Percentiles rank a stretch among this genome's conserved stretches.
Evolutionary conservation across 2,797 vertebrate genomes (phyloP).

Genomic region (Melopsittacus undulatus): DNA sequence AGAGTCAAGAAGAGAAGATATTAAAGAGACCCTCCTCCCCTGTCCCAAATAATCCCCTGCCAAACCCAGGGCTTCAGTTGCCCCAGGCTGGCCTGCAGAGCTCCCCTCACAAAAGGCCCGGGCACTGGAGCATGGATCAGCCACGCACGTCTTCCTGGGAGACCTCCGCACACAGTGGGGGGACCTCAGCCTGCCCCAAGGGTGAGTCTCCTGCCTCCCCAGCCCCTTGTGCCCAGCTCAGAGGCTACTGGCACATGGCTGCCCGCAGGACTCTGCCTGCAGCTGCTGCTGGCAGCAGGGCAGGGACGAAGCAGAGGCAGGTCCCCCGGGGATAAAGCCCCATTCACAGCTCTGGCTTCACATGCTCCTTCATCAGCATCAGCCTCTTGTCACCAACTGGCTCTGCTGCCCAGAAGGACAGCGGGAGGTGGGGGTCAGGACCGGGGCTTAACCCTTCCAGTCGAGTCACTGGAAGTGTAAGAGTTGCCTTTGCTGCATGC

Average conservation of each 20-base stretch:
- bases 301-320: conserved; percentile 31
- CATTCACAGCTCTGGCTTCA: conserved; percentile 76
- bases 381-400: conserved; percentile 81
- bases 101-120: not conserved
- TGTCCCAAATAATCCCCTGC: not conserved
- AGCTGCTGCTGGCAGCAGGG: conserved; percentile 60
- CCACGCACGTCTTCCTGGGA: rapidly evolving
- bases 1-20: conserved; percentile 39
- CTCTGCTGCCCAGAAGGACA: conserved; percentile 66
- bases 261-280: not conserved
- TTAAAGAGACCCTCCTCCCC: not conserved
- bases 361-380: conserved; percentile 78
- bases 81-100: not conserved
- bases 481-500: not conserved
- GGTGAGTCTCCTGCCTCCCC: not conserved
- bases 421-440: conserved; percentile 55
- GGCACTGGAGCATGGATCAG: not conserved
- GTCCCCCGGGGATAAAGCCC: conserved; percentile 76
- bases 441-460: conserved; percentile 66
- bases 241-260: conserved; percentile 18
- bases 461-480: not conserved
- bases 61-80: not conserved
- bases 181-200: not conserved
- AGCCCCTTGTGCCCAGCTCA: not conserved
- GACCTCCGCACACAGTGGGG: rapidly evolving